phyloP scores from a whole-genome alignment of 2,888 invertebrate genomes.

The Tenodera sinensis region DNA sequence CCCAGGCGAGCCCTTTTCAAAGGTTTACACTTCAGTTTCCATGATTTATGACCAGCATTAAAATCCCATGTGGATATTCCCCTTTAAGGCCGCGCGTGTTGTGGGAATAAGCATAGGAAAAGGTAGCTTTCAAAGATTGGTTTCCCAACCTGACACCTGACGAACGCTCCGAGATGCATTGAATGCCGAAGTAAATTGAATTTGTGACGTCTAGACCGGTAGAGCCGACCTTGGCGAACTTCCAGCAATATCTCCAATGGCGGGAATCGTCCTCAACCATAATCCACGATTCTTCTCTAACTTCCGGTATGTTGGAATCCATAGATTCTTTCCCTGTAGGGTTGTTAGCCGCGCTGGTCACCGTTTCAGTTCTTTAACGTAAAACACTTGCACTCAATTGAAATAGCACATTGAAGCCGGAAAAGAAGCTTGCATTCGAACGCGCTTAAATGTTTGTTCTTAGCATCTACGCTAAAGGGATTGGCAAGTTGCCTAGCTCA shows the following conservation, averaged over 20 bases:
- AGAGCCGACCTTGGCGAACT: not conserved
- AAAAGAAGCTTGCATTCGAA: not conserved
- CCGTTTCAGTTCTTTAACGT: not conserved
- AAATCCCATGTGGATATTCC: too few relatives aligned
- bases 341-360: too few relatives aligned
- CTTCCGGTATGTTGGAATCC: not conserved
- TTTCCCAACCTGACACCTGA: not conserved
- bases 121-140: not conserved
- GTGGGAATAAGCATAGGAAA: not conserved
- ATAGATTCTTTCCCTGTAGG: too few relatives aligned
- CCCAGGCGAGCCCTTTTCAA: too few relatives aligned
- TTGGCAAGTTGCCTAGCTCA: not conserved
- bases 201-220: not conserved
- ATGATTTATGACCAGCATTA: too few relatives aligned
- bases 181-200: not conserved
- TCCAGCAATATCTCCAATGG: not conserved
- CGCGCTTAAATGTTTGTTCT: not conserved
- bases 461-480: not conserved
- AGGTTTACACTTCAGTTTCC: too few relatives aligned
- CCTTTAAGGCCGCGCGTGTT: not conserved
- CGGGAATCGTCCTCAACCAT: not conserved
- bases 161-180: not conserved
- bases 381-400: not conserved
- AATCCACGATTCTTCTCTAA: not conserved
- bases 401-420: not conserved